Base-by-base conservation (phyloP, 2,797 vertebrate genomes). In the Momotus momota region DNA sequence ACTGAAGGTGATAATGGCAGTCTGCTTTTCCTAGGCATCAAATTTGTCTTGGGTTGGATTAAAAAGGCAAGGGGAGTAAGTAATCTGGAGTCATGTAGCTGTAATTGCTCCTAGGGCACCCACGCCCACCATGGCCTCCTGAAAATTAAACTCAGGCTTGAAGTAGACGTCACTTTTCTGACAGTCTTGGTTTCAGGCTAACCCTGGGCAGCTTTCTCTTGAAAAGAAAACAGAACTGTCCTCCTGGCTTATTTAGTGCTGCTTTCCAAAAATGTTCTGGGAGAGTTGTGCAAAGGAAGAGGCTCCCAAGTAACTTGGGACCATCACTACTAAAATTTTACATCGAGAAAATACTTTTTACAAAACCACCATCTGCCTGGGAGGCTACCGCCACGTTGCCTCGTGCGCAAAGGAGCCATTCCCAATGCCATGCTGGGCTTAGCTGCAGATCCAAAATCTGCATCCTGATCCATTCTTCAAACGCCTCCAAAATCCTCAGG, bases 161-260 rank as follows among this genome's bases (percentile, higher is more conserved):
- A 64, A 45, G 67, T 3, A 17, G 29, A 18, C 3, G 10, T 20
- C 19, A 18, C 7, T 54, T 38, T 69, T n/a, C 29, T 33, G 70
- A 23, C 40, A 45, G 10, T 4, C 67, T 43, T 3, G 0, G 3
- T 6, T 58, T 33, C 0, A 0, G 33, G 18, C 31, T 40, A 26
- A 21, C 4, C 43, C 40, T n/a, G 12, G 78, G 45, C 66, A 64
- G 15, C 70, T 10, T 31, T 43, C n/a, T 35, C 41, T 45, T 19
- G 54, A 48, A 54, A 71, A 20, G 31, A 45, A 49, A 67, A 60
- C n/a, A 5, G 2, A 83, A n/a, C 9, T 21, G 15, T 5, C 20
- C 25, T 70, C 64, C 33, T 26, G 35, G 9, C 16, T 70, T 31
- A 33, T 29, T 78, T 40, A 48, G 7, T 6, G 7, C 17, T 12